Base-by-base conservation (phyloP, 2,797 vertebrate genomes). In the Microtus agrestis region DNA sequence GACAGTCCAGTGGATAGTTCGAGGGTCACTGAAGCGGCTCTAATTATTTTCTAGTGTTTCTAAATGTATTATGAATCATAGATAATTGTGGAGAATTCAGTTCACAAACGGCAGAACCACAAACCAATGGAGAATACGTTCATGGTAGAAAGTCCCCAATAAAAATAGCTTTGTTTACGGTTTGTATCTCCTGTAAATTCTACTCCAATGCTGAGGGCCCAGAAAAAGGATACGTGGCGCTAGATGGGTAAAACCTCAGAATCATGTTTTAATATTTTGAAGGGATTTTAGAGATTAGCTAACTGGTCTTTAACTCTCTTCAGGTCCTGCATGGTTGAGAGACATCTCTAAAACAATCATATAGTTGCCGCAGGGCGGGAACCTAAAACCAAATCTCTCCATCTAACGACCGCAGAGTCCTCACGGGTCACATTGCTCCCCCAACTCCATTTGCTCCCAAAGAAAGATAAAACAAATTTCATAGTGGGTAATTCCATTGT, bases 61-160 rank as follows among this genome's bases (percentile, higher is more conserved):
- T 92, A 95, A 95, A 88, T 78, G 65, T 23, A 54, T 78, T 51
- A 27, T 87, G 48, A 95, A 84, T 71, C 82, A 92, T 12, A 94
- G 80, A 95, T 63, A 95, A 90, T 87, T 81, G 76, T 91, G 81
- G 95, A 85, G 34, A 93, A 96, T 95, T 79, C 88, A 34, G 48
- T 86, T 93, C 78, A 90, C 21, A 94, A 94, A 85, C 10, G 59
- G 40, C 9, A 94, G 78, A 92, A 93, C 8, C 90, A 78, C 61
- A 97, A 96, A 74, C 80, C 48, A 82, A 31, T 82, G 40, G n/a
- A 90, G 69, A 89, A 80, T 89, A 23, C 87, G 34, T 87, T 94
- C 77, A 79, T 48, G 25, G 61, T 51, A 92, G 67, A 91, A 93
- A 91, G 63, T 90, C 19, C 34, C 84, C 81, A n/a, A 82, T 91